Evolutionary conservation across 2,888 invertebrate species (phyloP), one percentile per base, ranked within the genome.

Genomic region (Thereva unica): DNA sequence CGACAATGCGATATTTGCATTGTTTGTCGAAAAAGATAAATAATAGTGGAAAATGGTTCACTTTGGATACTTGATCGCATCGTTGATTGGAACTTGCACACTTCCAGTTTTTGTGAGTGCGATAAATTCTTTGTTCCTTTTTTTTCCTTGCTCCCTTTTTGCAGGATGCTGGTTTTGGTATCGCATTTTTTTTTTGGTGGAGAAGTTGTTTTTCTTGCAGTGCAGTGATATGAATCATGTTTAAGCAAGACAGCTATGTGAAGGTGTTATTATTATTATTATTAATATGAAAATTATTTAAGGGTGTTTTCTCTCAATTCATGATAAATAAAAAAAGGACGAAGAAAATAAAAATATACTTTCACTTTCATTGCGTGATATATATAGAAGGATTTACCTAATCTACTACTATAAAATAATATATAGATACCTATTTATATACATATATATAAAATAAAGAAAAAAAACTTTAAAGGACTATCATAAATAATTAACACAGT

Each of bases 11-110:
- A 54, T 54, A 54, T 54, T 55, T 64, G 64, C 64, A 64, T 64
- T 64, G 64, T 64, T 47, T 45, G 54, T 45, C 47, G 12, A 35
- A 12, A 35, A 53, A 3, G 41, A 5, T 38, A 37, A 23, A 53
- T 42, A 64, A 45, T 47, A 10, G 45, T n/a, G 10, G 3, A 73
- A 72, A 71, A 74, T 74, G 73, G 70, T 71, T 71, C 68, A 70
- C 69, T 69, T 71, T 71, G 71, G 71, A 71, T 72, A 72, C 72
- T 69, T 73, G 72, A 73, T 72, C 70, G 71, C 71, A 72, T 71
- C 71, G 68, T 68, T 73, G 70, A 70, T 68, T 67, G 67, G 69
- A 49, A 56, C 56, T 45, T 47, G 40, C 42, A 49, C 49, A 49
- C 65, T 55, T 68, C 70, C 70, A 68, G 56, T 61, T 70, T 64